Percentiles rank a stretch among this genome's conserved stretches.
Evolutionary conservation across 1,140 invertebrate species (phyloP).

Genomic region (Pristionchus pacificus): DNA sequence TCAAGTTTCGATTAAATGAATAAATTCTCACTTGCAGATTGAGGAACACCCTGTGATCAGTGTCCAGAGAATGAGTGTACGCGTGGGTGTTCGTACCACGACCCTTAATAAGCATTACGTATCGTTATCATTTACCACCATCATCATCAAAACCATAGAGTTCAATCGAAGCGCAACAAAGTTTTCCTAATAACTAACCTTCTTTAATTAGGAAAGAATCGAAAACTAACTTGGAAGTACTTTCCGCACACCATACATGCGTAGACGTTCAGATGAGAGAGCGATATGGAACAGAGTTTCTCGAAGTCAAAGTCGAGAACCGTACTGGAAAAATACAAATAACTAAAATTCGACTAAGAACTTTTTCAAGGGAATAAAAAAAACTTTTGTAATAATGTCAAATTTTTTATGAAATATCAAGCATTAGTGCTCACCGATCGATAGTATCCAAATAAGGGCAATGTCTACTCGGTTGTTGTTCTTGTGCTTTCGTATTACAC

Average conservation of each 20-base stretch:
- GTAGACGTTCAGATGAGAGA: conserved; percentile 98
- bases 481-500: conserved; percentile 49
- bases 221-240: conserved; percentile 79
- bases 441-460: conserved; percentile 57
- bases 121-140: too few relatives aligned
- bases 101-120: conserved; percentile 64
- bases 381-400: neutral
- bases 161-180: neutral
- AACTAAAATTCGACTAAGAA: too few relatives aligned
- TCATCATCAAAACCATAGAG: too few relatives aligned
- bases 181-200: neutral
- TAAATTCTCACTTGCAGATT: conserved; percentile 67
- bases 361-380: conserved; percentile 5
- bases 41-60: conserved; percentile 93
- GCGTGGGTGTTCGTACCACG: conserved; percentile 96
- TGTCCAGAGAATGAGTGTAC: conserved; percentile 94
- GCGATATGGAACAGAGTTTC: conserved; percentile 93
- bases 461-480: conserved; percentile 43
- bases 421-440: conserved; percentile 41
- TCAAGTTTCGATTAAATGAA: neutral
- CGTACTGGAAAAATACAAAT: conserved; percentile 65
- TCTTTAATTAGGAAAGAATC: neutral
- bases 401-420: conserved; percentile 2
- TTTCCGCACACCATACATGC: conserved; percentile 99
- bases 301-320: conserved; percentile 99